Percentiles rank a stretch among this genome's conserved stretches.
Evolutionary conservation across 2,888 invertebrate species (phyloP).

Genomic region (Maniola hyperantus): DNA sequence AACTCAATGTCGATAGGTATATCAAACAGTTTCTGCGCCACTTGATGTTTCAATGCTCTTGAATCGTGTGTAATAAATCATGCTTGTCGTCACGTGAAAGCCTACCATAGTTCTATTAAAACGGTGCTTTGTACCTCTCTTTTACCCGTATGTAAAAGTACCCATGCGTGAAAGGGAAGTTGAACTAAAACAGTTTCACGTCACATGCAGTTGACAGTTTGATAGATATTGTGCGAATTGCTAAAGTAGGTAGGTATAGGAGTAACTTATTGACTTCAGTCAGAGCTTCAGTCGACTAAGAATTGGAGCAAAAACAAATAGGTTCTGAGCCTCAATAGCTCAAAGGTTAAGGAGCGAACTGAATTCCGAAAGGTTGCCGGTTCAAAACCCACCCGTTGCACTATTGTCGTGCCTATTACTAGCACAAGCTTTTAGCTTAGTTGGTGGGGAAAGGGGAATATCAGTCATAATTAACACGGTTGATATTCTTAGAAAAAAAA

Average conservation of each 20-base stretch:
- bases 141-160: conserved; percentile 24
- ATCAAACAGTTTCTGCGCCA: conserved; percentile 25
- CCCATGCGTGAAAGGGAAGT: conserved; percentile 29
- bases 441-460: no score
- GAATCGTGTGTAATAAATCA: conserved; percentile 40
- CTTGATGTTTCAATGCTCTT: conserved; percentile 37
- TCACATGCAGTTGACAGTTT: conserved; percentile 34
- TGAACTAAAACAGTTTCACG: conserved; percentile 26
- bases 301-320: neutral
- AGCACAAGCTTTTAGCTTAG: no score
- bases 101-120: conserved; percentile 35
- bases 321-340: no score
- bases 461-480: no score
- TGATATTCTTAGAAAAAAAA: no score
- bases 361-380: no score
- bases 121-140: conserved; percentile 27
- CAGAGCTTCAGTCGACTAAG: neutral
- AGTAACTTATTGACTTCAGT: conserved; percentile 5
- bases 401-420: no score
- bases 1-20: neutral
- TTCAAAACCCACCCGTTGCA: no score
- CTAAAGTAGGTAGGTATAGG: conserved; percentile 9
- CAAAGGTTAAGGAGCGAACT: no score
- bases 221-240: conserved; percentile 32
- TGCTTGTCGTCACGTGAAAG: conserved; percentile 33